Base-by-base conservation (phyloP, 2,797 vertebrate species). In the Etheostoma perlongum region DNA sequence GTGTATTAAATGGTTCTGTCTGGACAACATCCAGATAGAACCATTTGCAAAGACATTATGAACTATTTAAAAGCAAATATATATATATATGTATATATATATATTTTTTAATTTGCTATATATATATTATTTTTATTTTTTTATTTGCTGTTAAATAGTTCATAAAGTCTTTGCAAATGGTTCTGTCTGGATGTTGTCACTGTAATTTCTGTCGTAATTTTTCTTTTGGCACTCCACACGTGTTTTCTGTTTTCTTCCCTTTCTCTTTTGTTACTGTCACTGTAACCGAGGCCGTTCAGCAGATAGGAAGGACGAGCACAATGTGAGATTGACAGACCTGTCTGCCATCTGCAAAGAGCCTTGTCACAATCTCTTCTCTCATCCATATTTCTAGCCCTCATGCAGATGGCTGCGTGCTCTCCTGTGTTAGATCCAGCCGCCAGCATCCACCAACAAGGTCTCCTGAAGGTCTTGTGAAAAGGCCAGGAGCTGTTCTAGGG, bases 311-410 rank as follows among this genome's bases (percentile, higher is more conserved):
- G 18, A 71, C 44, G 23, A 72, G 59, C 78, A 69, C 81, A 68
- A 68, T 64, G 81, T 60, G 71, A 88, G 48, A 77, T 66, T 83
- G 78, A 74, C 84, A 86, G 57, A 69, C 57, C 52, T 67, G 73
- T 58, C 74, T 70, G 74, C 76, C 84, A 63, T 78, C 76, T 74
- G 79, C 71, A 79, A 74, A 84, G 58, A 68, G 82, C 55, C 78
- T 55, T 84, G 85, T 90, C 88, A 90, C 80, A 70, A 76, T 83
- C 80, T 67, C 78, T 83, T 85, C 68, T 64, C 78, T 68, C 40
- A n/a, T 81, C 73, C 77, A 85, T 86, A 85, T 57, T 89, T 90
- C 85, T 81, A 54, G 19, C 14, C 5, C 78, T 70, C 11, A 55
- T 48, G 72, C 76, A 83, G 79, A 86, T 80, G 67, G 60, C 70